Base-by-base conservation (phyloP, 2,888 invertebrate genomes). In the Caenorhabditis sp. region DNA sequence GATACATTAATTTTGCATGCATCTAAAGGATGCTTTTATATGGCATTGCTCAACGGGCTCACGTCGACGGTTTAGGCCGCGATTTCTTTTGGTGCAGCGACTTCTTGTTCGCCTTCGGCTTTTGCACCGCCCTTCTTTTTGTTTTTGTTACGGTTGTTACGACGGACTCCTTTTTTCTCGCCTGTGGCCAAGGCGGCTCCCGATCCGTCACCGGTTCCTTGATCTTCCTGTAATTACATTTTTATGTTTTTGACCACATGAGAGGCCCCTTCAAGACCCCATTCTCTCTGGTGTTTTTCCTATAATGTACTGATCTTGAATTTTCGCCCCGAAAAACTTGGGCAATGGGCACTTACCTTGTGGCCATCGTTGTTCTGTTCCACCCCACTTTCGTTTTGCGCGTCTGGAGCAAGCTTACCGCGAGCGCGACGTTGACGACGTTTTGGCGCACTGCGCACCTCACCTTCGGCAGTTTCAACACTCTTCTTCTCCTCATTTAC, bases 351-450 rank as follows among this genome's bases (percentile, higher is more conserved):
- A n/a, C 17, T 58, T 19, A 58, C 37, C 8, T 37, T 31, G 6
- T 12, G 26, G 5, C 14, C 59, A 37, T 53, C 50, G 14, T 57
- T 43, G 1, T 49, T 19, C 14, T 54, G 17, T 37, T 62, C 63
- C 10, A 26, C 68, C 1, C 54, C 68, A 14, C 59, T 63, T 26
- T 67, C 66, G 4, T 62, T 55, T 26, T 24, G 24, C n/a, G 58
- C 67, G 23, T 55, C 49, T 58, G 72, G 67, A 23, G 63, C 63
- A 27, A 65, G 62, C 62, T 66, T 73, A 59, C 73, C 73, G 24
- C 65, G 73, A 51, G 64, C 65, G 31, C 68, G 68, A 50, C 59
- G 71, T 24, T 24, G 24, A 23, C 68, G 61, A 49, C 73, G 68
- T 31, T 64, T 67, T 37, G 54, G 26, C n/a, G 59, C 67, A 55